Percentiles rank a stretch among this genome's conserved stretches.
Evolutionary conservation across 2,797 vertebrate genomes (phyloP).

Genomic region (Knipowitschia caucasica): DNA sequence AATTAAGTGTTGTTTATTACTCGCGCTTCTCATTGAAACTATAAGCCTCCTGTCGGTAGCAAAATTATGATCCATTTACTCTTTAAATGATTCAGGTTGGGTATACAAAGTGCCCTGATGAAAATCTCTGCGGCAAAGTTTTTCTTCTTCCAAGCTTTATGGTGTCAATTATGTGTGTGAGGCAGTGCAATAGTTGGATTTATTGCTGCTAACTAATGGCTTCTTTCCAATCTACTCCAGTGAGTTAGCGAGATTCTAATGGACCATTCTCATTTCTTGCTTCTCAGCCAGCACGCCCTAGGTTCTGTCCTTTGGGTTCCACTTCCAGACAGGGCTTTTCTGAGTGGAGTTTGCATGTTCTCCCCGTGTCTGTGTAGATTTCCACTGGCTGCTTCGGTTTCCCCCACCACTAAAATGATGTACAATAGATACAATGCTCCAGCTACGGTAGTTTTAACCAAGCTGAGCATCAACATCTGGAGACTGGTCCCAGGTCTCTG

Average conservation of each 20-base stretch:
- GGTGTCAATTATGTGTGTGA: conserved; percentile 20
- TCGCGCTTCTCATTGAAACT: conserved; percentile 12
- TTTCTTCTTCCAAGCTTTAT: conserved; percentile 21
- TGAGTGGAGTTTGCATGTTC: too few relatives aligned
- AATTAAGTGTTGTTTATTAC: conserved; percentile 13
- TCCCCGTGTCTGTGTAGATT: too few relatives aligned
- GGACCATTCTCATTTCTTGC: conserved; percentile 42
- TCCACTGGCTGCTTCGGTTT: too few relatives aligned
- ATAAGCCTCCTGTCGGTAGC: conserved; percentile 4
- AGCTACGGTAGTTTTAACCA: too few relatives aligned
- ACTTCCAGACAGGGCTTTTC: too few relatives aligned
- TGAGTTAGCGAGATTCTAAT: conserved; percentile 25
- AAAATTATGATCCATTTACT: conserved; percentile 31
- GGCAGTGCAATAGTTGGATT: conserved; percentile 24
- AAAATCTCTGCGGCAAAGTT: conserved; percentile 12
- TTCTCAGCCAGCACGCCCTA: too few relatives aligned
- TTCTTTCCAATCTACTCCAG: conserved; percentile 28
- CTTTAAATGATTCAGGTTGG: conserved; percentile 13
- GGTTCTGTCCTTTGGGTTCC: too few relatives aligned
- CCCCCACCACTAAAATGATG: too few relatives aligned
- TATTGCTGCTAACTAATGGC: conserved; percentile 30
- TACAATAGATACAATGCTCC: too few relatives aligned
- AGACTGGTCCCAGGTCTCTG: too few relatives aligned
- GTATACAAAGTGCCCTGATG: conserved; percentile 9
- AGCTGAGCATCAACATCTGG: too few relatives aligned